A percentile compares a stretch with the other conserved stretches of the same genome.
Conservation (phyloP, 2,113 vertebrate species). For the Scortum barcoo region DNA sequence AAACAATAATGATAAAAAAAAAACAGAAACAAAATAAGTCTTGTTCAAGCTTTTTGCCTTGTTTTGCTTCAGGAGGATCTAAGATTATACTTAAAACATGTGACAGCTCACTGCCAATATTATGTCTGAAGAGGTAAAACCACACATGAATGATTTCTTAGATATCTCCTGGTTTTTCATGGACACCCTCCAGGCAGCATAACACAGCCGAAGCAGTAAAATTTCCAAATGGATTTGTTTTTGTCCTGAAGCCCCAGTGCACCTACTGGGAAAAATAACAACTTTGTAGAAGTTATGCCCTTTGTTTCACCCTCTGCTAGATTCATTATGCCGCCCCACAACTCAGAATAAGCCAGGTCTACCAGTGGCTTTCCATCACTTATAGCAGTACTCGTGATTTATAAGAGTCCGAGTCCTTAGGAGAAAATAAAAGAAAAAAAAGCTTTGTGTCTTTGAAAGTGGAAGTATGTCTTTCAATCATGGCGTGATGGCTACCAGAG, state of each 20-base stretch:
- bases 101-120: slow-evolving; percentile 50
- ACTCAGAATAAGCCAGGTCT: slow-evolving; percentile 44
- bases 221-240: slow-evolving; percentile 72
- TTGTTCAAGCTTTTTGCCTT: slow-evolving; percentile 39
- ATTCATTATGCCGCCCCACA: slow-evolving; percentile 57
- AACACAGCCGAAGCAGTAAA: slow-evolving; percentile 57
- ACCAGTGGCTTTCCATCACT: slow-evolving; percentile 53
- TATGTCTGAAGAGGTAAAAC: slow-evolving; percentile 67
- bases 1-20: slow-evolving; percentile 14
- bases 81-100: slow-evolving; percentile 47
- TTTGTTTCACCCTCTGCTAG: slow-evolving; percentile 74
- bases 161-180: slow-evolving; percentile 71
- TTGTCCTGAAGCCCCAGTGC: slow-evolving; percentile 59
- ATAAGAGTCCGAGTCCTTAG: slow-evolving; percentile 36
- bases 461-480: slow-evolving; percentile 50
- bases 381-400: slow-evolving; percentile 51
- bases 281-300: slow-evolving; percentile 67
- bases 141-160: slow-evolving; percentile 67
- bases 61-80: slow-evolving; percentile 39
- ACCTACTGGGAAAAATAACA: slow-evolving; percentile 74
- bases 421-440: slow-evolving; percentile 26
- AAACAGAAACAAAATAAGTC: slow-evolving; percentile 17
- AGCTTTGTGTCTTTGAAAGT: slow-evolving; percentile 44
- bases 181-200: slow-evolving; percentile 66
- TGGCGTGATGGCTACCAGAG: slow-evolving; percentile 28